Conservation (phyloP, 2,113 vertebrate species). For the Abramis brama region DNA sequence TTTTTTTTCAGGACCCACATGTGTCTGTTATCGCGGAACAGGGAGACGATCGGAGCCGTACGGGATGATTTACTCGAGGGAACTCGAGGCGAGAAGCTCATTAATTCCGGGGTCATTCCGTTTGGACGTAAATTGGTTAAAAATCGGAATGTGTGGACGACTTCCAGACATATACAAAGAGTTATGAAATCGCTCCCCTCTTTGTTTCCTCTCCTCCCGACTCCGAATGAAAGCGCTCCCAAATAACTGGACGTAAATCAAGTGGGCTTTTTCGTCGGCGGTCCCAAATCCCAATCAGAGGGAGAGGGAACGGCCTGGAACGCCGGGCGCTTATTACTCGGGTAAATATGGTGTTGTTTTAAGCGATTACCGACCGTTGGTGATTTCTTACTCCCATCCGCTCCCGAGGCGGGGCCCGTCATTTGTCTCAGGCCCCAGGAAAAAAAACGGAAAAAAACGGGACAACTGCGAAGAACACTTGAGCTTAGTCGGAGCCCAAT, state of each 20-base stretch:
- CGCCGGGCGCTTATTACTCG: slow-evolving; percentile 93
- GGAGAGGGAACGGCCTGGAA: slow-evolving; percentile 91
- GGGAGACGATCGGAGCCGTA: slow-evolving; percentile 81
- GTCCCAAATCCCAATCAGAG: slow-evolving; percentile 86
- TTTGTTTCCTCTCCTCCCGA: slow-evolving; percentile 62
- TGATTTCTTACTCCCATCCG: slow-evolving; percentile 79
- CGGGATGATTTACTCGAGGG: slow-evolving; percentile 93
- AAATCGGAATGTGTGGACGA: slow-evolving; percentile 86
- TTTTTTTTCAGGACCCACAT: slow-evolving; percentile 79
- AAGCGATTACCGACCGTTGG: slow-evolving; percentile 86
- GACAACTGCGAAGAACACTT: slow-evolving; percentile 43
- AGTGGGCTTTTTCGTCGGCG: slow-evolving; percentile 82
- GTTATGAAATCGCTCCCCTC: slow-evolving; percentile 90
- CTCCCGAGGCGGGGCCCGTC: slow-evolving; percentile 72
- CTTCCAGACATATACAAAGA: slow-evolving; percentile 94
- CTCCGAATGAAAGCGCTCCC: slow-evolving; percentile 86
- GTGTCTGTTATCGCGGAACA: slow-evolving; percentile 82
- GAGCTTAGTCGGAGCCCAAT: slow-evolving; percentile 73
- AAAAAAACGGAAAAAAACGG: slow-evolving; percentile 25
- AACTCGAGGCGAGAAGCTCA: slow-evolving; percentile 91
- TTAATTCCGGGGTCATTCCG: slow-evolving; percentile 97
- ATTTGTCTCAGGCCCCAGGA: slow-evolving; percentile 70
- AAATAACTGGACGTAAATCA: slow-evolving; percentile 92
- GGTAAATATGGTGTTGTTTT: slow-evolving; percentile 92
- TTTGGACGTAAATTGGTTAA: slow-evolving; percentile 96